Conservation (phyloP, 2,113 vertebrate species). For the Condylura cristata region DNA sequence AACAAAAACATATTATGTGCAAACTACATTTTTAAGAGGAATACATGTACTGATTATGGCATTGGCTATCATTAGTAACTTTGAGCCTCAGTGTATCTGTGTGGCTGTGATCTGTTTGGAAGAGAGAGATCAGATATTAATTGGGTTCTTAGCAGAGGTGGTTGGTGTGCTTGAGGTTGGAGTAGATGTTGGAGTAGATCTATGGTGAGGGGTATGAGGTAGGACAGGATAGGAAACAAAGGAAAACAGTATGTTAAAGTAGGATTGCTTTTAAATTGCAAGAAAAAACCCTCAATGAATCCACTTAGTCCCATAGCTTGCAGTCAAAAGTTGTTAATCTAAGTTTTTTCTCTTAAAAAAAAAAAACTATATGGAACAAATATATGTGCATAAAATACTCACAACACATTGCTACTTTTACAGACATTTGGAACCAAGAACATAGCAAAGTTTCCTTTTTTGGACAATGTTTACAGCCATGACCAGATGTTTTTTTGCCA, state of each 20-base stretch:
- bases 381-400: not conserved
- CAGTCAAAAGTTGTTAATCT: not conserved
- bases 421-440: not conserved
- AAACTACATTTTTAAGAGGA: not conserved
- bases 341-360: not conserved
- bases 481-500: not conserved
- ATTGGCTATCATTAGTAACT: not conserved
- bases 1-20: not conserved
- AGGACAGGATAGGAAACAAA: not conserved
- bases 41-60: not conserved
- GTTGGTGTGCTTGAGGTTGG: not conserved
- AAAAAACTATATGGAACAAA: not conserved
- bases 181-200: not conserved
- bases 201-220: not conserved
- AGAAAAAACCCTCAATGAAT: not conserved
- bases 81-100: not conserved
- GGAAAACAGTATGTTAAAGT: not conserved
- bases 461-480: not conserved
- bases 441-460: not conserved
- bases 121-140: not conserved
- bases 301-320: not conserved
- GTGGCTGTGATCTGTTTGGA: not conserved
- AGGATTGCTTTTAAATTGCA: not conserved
- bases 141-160: not conserved
- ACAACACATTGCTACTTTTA: not conserved